phyloP scores from a whole-genome alignment of 2,888 invertebrate species.

The Nomada hirtipes region DNA sequence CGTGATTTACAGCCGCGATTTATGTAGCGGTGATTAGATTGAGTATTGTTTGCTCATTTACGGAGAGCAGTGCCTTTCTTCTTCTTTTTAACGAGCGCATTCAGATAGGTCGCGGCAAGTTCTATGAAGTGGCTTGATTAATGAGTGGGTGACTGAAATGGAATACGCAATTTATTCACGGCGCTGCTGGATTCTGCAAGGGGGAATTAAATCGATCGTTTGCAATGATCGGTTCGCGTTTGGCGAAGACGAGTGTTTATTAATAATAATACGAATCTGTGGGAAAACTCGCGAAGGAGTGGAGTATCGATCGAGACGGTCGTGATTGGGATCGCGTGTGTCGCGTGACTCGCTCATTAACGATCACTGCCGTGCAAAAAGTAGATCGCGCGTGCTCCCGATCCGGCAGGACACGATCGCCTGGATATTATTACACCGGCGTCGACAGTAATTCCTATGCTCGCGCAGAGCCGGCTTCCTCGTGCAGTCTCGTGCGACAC shows the following conservation, averaged over 20 bases:
- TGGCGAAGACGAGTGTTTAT: no score
- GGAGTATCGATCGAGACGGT: conserved; percentile 45
- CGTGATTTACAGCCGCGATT: conserved; percentile 8
- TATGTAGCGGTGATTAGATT: conserved; percentile 6
- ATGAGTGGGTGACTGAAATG: no score
- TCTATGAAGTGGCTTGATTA: no score
- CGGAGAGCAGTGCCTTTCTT: neutral
- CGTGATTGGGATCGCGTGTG: conserved; percentile 55
- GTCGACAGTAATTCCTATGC: conserved; percentile 57
- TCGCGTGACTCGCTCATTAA: conserved; percentile 70
- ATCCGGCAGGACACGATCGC: conserved; percentile 50
- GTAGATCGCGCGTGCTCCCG: conserved; percentile 49
- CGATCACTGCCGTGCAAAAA: conserved; percentile 52
- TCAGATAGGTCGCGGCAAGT: no score
- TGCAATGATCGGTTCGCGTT: no score
- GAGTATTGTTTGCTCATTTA: neutral
- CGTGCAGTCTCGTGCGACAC: conserved; percentile 44
- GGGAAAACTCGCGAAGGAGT: conserved; percentile 29
- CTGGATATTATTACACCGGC: conserved; percentile 61
- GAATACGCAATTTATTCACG: no score
- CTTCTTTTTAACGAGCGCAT: no score
- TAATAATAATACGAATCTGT: neutral
- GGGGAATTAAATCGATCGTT: no score
- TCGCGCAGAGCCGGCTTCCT: conserved; percentile 20
- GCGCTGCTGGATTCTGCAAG: no score